These are phyloP conservation scores for Saguinus midas DNA, from an alignment of 2,113 vertebrate genomes.

Conservation along the genomic window DNA sequence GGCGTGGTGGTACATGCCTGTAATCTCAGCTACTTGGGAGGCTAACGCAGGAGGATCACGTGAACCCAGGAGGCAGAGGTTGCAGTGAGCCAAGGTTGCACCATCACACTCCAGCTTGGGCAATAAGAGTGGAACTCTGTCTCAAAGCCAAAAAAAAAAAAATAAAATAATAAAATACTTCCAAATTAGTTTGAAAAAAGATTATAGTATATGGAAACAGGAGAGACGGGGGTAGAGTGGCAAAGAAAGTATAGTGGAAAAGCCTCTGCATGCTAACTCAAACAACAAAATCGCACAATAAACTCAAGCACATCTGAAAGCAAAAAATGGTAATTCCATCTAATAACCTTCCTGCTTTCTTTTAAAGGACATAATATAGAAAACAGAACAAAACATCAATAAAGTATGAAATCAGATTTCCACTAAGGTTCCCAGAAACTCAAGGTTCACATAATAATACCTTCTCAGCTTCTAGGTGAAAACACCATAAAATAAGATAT, in stretches of 20 bases:
- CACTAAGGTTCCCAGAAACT: conserved; percentile 42
- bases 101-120: no score
- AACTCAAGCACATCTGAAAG: neutral
- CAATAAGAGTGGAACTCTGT: no score
- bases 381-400: neutral
- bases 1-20: no score
- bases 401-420: conserved; percentile 29
- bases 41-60: no score
- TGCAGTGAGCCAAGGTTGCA: no score
- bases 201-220: neutral
- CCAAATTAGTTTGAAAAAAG: neutral
- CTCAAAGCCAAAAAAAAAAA: no score
- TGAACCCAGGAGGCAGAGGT: no score
- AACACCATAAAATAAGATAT: conserved; percentile 97
- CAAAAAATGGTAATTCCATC: neutral
- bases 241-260: neutral
- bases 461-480: conserved; percentile 94
- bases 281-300: neutral
- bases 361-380: conserved; percentile 2
- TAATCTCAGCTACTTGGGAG: no score
- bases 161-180: neutral
- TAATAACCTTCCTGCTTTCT: neutral
- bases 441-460: conserved; percentile 79
- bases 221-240: neutral
- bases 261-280: neutral